Conservation (phyloP, 1,140 invertebrate genomes). For the Cotesia glomerata region DNA sequence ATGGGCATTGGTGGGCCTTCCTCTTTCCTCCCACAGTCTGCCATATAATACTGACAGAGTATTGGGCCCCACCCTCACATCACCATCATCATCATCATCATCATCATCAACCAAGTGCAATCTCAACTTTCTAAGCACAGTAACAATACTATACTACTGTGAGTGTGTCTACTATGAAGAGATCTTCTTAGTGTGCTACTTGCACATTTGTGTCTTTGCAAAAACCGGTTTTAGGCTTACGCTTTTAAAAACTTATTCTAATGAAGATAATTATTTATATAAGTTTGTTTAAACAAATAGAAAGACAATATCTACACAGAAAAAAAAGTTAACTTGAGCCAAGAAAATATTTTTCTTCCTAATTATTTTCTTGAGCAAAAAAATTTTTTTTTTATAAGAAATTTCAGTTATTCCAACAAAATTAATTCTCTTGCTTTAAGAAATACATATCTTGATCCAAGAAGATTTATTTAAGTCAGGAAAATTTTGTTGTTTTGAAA, state of each 20-base stretch:
- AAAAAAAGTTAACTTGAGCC: no score
- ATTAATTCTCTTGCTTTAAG: no score
- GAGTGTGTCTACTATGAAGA: no score
- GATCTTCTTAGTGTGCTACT: not conserved
- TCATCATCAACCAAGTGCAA: not conserved
- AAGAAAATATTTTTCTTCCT: no score
- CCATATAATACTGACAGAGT: not conserved
- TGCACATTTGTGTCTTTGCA: not conserved
- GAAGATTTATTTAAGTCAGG: no score
- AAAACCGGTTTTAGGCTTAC: not conserved
- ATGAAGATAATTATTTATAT: not conserved
- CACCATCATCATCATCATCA: not conserved
- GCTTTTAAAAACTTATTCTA: not conserved
- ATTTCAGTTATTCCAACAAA: no score
- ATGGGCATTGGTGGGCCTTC: not conserved
- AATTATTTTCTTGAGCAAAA: no score
- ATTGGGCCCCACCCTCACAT: conserved; percentile 4
- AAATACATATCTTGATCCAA: no score
- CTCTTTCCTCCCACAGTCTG: not conserved
- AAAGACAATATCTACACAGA: no score
- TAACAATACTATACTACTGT: not conserved
- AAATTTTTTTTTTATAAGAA: no score
- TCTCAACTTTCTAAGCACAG: conserved; percentile 12
- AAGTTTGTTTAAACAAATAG: not conserved
- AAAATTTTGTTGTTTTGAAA: no score